Percentiles rank a stretch among this genome's conserved stretches.
Evolutionary conservation across 2,113 vertebrate genomes (phyloP).

Genomic region (Emydocephalus ijimae): DNA sequence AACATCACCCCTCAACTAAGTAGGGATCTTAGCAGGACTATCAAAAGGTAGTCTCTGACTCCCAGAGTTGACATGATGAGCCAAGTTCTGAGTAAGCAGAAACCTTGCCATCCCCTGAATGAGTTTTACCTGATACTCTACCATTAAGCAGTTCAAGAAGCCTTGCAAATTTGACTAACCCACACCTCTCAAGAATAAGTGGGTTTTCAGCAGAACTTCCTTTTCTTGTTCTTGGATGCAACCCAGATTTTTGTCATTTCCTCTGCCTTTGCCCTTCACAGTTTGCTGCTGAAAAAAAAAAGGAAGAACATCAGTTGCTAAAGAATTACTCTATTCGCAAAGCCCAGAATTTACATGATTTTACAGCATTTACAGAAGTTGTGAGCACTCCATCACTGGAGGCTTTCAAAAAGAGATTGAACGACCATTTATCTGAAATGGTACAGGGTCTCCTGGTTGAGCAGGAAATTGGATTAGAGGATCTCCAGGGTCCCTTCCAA

Average conservation of each 20-base stretch:
- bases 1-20: not conserved
- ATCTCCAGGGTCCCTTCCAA: too few relatives aligned
- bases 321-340: not conserved
- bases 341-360: not conserved
- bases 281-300: not conserved
- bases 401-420: not conserved
- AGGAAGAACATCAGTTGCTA: too few relatives aligned
- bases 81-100: constrained; percentile 7
- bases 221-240: not conserved
- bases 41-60: not conserved
- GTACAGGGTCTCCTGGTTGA: not conserved
- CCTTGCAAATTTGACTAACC: not conserved
- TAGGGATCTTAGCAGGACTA: not conserved
- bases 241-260: not conserved
- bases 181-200: not conserved
- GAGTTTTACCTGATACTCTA: not conserved
- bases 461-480: too few relatives aligned
- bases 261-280: not conserved
- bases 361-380: not conserved
- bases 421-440: not conserved
- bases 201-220: not conserved
- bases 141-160: not conserved
- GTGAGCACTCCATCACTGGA: not conserved
- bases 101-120: not conserved
- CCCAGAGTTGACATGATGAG: not conserved